Base-by-base conservation (phyloP, 2,113 vertebrate species). In the Arizona elegans region DNA sequence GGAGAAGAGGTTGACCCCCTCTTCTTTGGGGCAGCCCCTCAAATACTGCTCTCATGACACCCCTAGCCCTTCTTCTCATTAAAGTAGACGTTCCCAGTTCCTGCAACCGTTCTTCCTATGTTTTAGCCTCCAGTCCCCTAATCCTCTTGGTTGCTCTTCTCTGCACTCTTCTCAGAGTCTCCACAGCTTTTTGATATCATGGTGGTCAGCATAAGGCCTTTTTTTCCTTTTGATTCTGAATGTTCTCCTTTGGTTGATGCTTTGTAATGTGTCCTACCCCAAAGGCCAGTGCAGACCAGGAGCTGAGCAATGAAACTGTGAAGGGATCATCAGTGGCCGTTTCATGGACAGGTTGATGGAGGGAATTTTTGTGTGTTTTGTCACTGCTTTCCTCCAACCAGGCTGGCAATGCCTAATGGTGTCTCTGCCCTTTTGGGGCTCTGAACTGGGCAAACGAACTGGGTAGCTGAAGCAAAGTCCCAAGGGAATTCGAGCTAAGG, bases 21-120 rank as follows among this genome's bases (percentile, higher is more conserved):
- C 58, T 1, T 26, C 23, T 59, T 62, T 26, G 1, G 0, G 58
- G 58, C 24, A 62, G 24, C 9, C 58, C 58, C 24, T 26, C 8
- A 10, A 1, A 23, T 59, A 8, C 2, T 11, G 23, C 24, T 26
- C 2, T 4, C 3, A 0, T 62, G 59, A 11, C 59, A 0, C 9
- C 24, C 9, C 3, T 62, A 4, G 3, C 4, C 24, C 59, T 62
- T 26, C 59, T 62, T 4, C 26, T 29, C 24, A 1, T 1, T 26
- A 62, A 0, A 26, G 9, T 11, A 26, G 9, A 1, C 59, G 4
- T 26, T 11, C 1, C 24, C 59, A 62, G 9, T 11, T 62, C 59
- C 59, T 1, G 24, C 59, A 26, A 29, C 59, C 24, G 9, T 62
- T 62, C 59, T 3, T 11, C 0, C 0, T 4, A 26, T 62, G 24